phyloP scores from a whole-genome alignment of 2,113 vertebrate genomes.

The Hassar affinis region DNA sequence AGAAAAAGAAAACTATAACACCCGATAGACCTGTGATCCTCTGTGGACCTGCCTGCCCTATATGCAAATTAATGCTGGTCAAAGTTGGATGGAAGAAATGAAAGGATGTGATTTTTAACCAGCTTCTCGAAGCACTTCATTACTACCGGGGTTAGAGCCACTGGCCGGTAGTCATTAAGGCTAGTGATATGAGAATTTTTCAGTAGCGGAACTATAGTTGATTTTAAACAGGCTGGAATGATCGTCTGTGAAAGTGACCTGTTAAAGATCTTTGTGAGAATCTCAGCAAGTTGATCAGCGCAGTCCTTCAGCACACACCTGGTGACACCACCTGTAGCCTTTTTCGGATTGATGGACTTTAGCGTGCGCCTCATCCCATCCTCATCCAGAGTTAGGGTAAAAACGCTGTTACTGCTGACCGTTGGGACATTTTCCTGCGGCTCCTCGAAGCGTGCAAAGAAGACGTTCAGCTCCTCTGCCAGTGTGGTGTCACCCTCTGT shows the following conservation, averaged over 20 bases:
- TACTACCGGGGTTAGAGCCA: not conserved
- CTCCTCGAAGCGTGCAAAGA: no score
- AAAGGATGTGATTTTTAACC: not conserved
- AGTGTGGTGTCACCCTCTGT: not conserved
- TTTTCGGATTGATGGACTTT: no score
- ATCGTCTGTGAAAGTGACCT: not conserved
- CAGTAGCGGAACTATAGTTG: conserved; percentile 5
- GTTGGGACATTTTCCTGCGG: no score
- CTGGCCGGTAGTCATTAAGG: conserved; percentile 4
- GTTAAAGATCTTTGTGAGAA: conserved; percentile 16
- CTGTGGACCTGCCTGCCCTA: not conserved
- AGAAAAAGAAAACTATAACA: no score
- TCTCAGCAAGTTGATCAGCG: not conserved
- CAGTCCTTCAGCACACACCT: no score
- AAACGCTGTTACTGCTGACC: no score
- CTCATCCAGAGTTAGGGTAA: no score
- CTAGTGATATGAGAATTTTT: not conserved
- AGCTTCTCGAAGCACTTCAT: conserved; percentile 33
- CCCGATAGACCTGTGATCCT: no score
- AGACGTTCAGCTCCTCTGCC: not conserved
- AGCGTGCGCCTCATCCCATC: no score
- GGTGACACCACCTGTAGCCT: no score
- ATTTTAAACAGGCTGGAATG: not conserved
- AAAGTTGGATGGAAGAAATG: not conserved
- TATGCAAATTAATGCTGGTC: not conserved